phyloP scores from a whole-genome alignment of 2,797 vertebrate species.

The Sorex maritimensis region DNA sequence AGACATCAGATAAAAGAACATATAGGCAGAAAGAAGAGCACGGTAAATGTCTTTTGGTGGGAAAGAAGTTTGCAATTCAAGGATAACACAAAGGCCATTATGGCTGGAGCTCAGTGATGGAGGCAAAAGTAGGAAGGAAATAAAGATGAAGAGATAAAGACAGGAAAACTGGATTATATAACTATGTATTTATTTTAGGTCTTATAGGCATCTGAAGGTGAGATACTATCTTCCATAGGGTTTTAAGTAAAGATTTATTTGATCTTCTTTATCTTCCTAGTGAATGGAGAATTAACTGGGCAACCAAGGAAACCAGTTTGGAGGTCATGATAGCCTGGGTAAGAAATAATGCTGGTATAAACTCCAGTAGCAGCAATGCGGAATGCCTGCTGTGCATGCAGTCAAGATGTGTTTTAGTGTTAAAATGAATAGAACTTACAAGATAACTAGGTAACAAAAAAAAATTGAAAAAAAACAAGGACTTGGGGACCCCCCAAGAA shows the following conservation, averaged over 20 bases:
- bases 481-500: background rate
- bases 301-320: constrained; percentile 40
- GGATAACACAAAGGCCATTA: background rate
- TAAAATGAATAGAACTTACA: background rate
- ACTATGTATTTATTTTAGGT: background rate
- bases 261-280: background rate
- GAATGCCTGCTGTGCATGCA: background rate
- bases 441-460: background rate
- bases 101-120: background rate
- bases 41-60: background rate
- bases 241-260: constrained; percentile 41
- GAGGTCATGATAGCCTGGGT: background rate
- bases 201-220: background rate
- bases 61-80: background rate
- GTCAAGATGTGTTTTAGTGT: background rate
- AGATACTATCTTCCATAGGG: background rate
- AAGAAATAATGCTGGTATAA: background rate
- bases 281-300: constrained; percentile 24
- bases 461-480: background rate
- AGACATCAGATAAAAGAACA: constrained; percentile 7
- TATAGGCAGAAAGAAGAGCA: constrained; percentile 29
- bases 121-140: background rate
- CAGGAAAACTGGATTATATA: background rate
- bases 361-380: background rate
- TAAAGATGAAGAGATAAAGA: background rate